Conservation (phyloP, 2,113 vertebrate genomes). For the Erythrocercus mccallii region DNA sequence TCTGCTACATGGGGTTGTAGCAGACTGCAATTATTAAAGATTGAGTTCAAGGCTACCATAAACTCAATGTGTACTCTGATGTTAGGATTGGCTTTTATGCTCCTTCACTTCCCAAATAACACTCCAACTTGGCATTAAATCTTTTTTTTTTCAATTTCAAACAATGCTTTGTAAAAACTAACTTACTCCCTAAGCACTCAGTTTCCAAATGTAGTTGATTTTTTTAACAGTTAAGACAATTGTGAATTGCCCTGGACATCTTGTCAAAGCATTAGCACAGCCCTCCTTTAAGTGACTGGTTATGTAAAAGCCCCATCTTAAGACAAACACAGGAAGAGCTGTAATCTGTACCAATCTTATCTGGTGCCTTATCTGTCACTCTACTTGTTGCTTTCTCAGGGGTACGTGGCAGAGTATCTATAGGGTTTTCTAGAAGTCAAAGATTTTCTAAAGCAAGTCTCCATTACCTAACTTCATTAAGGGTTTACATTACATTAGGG, state of each 20-base stretch:
- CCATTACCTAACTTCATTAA: not conserved
- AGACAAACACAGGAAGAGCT: not conserved
- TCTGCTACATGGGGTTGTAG: constrained; percentile 63
- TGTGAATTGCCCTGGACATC: not conserved
- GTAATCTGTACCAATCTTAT: not conserved
- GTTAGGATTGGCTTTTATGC: constrained; percentile 45
- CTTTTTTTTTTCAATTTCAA: not conserved
- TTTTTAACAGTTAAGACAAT: not conserved
- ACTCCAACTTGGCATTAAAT: not conserved
- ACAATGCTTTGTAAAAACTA: constrained; percentile 15
- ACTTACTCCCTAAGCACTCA: not conserved
- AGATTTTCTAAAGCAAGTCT: not conserved
- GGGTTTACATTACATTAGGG: not conserved
- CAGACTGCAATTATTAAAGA: constrained; percentile 72
- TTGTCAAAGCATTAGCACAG: constrained; percentile 36
- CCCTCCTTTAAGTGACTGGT: not conserved
- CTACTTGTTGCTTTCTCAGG: not conserved
- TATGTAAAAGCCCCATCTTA: constrained; percentile 6
- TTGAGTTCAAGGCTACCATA: constrained; percentile 37
- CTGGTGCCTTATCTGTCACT: not conserved
- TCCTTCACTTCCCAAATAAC: constrained; percentile 30
- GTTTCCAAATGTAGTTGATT: constrained; percentile 28
- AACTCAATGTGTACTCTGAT: not conserved
- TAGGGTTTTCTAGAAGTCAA: not conserved
- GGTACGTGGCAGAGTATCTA: not conserved